Evolutionary conservation across 2,113 vertebrate genomes (phyloP).

Genomic region (Melanotaenia duboulayi): DNA sequence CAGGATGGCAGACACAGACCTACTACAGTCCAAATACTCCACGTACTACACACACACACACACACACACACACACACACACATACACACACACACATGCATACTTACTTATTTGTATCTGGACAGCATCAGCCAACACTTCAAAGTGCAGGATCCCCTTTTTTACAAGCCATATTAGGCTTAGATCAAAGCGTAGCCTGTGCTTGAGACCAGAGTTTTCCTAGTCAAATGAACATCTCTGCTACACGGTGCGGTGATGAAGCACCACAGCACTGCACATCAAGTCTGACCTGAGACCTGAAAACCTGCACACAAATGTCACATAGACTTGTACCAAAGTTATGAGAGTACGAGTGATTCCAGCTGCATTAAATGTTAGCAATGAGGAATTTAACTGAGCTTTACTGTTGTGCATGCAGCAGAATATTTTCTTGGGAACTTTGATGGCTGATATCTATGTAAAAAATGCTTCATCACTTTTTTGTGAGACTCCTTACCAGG

Average conservation of each 20-base stretch:
- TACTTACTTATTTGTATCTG: slow-evolving; percentile 62
- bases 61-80: slow-evolving; percentile 44
- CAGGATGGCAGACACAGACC: slow-evolving; percentile 62
- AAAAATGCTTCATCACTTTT: too few species aligned
- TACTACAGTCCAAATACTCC: slow-evolving; percentile 29
- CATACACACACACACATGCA: slow-evolving; percentile 46
- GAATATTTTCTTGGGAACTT: too few species aligned
- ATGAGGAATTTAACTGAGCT: neutral
- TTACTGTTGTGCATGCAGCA: too few species aligned
- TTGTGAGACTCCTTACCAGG: neutral
- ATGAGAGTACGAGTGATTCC: neutral
- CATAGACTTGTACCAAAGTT: slow-evolving; percentile 3
- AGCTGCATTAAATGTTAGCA: neutral
- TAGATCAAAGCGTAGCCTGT: slow-evolving; percentile 76
- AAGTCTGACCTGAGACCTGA: slow-evolving; percentile 26
- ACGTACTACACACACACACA: slow-evolving; percentile 24
- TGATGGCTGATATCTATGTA: too few species aligned
- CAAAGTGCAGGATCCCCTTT: slow-evolving; percentile 77
- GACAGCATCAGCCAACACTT: slow-evolving; percentile 80
- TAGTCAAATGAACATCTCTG: slow-evolving; percentile 55
- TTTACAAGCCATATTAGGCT: slow-evolving; percentile 80
- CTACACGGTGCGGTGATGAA: slow-evolving; percentile 54
- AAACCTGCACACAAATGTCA: slow-evolving; percentile 4
- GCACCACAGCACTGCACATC: slow-evolving; percentile 16
- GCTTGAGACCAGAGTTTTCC: slow-evolving; percentile 64